These are phyloP conservation scores for Zeus faber DNA, from an alignment of 2,113 vertebrate species.

Conservation along the genomic window DNA sequence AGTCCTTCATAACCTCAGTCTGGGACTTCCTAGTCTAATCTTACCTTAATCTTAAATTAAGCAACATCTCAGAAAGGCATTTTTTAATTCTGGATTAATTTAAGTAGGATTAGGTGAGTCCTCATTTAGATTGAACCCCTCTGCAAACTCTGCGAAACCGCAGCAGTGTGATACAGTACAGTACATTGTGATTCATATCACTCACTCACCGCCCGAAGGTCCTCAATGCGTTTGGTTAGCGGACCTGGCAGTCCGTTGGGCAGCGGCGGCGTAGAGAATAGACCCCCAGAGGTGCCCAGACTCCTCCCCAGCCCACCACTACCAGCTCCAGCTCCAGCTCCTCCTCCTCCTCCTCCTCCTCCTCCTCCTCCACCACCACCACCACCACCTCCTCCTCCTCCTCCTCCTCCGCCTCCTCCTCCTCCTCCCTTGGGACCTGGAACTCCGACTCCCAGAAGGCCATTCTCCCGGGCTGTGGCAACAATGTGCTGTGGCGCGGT, in stretches of 20 bases:
- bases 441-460: constrained; percentile 45
- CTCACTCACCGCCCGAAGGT: constrained; percentile 83
- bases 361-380: constrained; percentile 9
- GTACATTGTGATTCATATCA: too few relatives aligned
- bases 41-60: too few relatives aligned
- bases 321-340: neutral
- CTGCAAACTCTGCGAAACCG: too few relatives aligned
- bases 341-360: constrained; percentile 50
- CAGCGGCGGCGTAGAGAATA: constrained; percentile 76
- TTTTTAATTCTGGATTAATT: too few relatives aligned
- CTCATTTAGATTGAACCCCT: too few relatives aligned
- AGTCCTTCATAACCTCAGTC: too few relatives aligned
- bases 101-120: too few relatives aligned
- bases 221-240: constrained; percentile 89
- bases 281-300: constrained; percentile 49
- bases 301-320: constrained; percentile 68
- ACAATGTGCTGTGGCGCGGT: constrained; percentile 79
- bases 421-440: constrained; percentile 40
- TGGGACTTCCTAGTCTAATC: too few relatives aligned
- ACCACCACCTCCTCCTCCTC: constrained; percentile 31
- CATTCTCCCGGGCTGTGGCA: constrained; percentile 86
- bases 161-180: too few relatives aligned
- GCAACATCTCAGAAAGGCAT: too few relatives aligned
- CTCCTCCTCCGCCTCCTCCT: constrained; percentile 41
- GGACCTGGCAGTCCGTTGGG: constrained; percentile 85